Evolutionary conservation across 1,140 invertebrate species (phyloP), one percentile per base, ranked within the genome.

Genomic region (Ptiloglossa arizonensis): DNA sequence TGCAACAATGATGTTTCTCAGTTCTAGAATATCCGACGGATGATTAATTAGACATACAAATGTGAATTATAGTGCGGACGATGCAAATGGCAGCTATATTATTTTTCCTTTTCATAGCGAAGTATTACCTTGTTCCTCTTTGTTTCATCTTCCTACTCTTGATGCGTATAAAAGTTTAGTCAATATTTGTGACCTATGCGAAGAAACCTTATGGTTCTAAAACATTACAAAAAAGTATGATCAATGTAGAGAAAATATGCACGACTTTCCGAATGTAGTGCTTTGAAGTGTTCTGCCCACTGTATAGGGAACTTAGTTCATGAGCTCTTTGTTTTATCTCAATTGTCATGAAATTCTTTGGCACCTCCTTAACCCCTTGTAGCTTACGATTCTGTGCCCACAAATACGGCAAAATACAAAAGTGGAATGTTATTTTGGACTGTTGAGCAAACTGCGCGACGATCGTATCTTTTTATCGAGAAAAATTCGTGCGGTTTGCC

Each of bases 21-120:
- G 68, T 54, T 59, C 19, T 68, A 76, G 44, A 76, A 59, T 69
- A 69, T 60, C 44, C 46, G 66, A 69, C 44, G 19, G 44, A 76
- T 76, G 24, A 50, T 69, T 68, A 81, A 60, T 73, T 57, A 68
- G 62, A 64, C 41, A 82, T 78, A 56, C 54, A 82, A 82, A 83
- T 59, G 68, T 62, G 64, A 64, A 46, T 52, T 64, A 64, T 69
- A 69, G 13, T 50, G 60, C 38, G 59, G 46, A 70, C 29, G 29
- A 83, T 54, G 80, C 29, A 54, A 82, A 81, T 82, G 48, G 66
- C 66, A 66, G 24, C 38, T 44, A 66, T 38, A 71, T 71, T 41
- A 41, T 22, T 74, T 66, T 54, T 35, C 22, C 2, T 62, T 72
- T 72, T 48, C 5, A 38, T 52, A 80, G 46, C 67, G 22, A 76